A percentile compares a stretch with the other conserved stretches of the same genome.
These are phyloP conservation scores for Lanius collurio DNA, from an alignment of 2,113 vertebrate species.

Conservation along the genomic window DNA sequence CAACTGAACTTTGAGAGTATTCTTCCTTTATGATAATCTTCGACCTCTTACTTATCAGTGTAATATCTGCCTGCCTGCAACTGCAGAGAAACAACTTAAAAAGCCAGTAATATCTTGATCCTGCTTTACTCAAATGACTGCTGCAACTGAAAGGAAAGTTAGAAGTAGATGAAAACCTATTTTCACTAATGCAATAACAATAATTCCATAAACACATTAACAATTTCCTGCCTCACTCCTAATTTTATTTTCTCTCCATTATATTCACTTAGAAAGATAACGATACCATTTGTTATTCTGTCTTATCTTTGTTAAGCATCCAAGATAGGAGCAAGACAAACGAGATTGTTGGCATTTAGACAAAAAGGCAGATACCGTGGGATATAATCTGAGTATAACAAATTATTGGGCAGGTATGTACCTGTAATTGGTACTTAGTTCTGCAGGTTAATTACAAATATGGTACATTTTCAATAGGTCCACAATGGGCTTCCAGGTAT, in stretches of 20 bases:
- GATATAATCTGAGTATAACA: slow-evolving; percentile 23
- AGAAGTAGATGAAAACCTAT: slow-evolving; percentile 25
- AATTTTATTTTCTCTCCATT: slow-evolving; percentile 52
- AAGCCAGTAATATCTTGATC: neutral
- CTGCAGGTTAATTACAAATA: neutral
- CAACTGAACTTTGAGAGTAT: neutral
- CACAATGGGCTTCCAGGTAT: neutral
- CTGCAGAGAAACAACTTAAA: neutral
- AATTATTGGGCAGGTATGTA: slow-evolving; percentile 23
- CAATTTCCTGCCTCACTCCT: slow-evolving; percentile 54
- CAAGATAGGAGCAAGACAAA: slow-evolving; percentile 10
- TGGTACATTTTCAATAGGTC: neutral
- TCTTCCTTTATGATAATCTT: neutral
- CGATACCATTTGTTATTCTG: slow-evolving; percentile 14
- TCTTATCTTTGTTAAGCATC: neutral
- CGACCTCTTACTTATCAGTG: neutral
- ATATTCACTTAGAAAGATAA: slow-evolving; percentile 42
- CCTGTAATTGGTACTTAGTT: neutral
- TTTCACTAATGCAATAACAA: slow-evolving; percentile 44
- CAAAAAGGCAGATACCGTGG: slow-evolving; percentile 28
- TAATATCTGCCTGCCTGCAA: neutral
- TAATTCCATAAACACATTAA: slow-evolving; percentile 54
- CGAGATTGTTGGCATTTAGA: slow-evolving; percentile 5
- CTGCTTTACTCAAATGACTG: neutral
- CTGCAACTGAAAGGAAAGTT: slow-evolving; percentile 18